phyloP scores from a whole-genome alignment of 2,797 vertebrate species.

The Cottoperca gobio region DNA sequence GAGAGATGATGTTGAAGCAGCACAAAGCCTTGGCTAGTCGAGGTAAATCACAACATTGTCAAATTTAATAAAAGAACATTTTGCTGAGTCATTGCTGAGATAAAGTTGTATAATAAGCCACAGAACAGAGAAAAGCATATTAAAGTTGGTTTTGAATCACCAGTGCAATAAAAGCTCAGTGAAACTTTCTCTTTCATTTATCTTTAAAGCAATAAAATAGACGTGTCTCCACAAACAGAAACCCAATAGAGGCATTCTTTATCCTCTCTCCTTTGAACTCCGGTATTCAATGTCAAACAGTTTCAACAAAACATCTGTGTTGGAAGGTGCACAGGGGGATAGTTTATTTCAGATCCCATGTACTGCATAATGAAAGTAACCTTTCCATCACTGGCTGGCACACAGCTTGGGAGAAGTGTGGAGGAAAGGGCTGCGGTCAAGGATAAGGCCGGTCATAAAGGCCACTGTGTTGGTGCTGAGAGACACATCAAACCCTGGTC shows the following conservation, averaged over 20 bases:
- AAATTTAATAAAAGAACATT: neutral
- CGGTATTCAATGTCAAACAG: slow-evolving; percentile 23
- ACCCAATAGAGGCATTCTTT: slow-evolving; percentile 8
- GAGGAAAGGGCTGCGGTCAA: slow-evolving; percentile 73
- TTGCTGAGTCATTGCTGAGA: neutral
- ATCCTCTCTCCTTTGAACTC: slow-evolving; percentile 14
- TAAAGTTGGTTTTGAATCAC: neutral
- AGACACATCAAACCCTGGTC: slow-evolving; percentile 66
- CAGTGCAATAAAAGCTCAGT: slow-evolving; percentile 3
- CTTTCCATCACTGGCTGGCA: slow-evolving; percentile 49
- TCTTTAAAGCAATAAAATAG: slow-evolving; percentile 27
- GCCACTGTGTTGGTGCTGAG: slow-evolving; percentile 64
- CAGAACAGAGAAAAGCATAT: neutral
- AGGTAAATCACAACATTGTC: neutral
- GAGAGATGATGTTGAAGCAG: neutral
- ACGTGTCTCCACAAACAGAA: slow-evolving; percentile 28
- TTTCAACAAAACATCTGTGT: slow-evolving; percentile 53
- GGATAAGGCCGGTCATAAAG: slow-evolving; percentile 70
- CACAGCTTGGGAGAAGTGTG: slow-evolving; percentile 44
- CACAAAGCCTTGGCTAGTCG: neutral
- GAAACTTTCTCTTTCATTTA: slow-evolving; percentile 21
- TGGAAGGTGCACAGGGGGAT: slow-evolving; percentile 27
- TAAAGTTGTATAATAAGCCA: neutral
- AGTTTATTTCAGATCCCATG: slow-evolving; percentile 52
- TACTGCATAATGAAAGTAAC: slow-evolving; percentile 44